phyloP scores from a whole-genome alignment of 2,888 invertebrate genomes.

The Plebejus melissa region DNA sequence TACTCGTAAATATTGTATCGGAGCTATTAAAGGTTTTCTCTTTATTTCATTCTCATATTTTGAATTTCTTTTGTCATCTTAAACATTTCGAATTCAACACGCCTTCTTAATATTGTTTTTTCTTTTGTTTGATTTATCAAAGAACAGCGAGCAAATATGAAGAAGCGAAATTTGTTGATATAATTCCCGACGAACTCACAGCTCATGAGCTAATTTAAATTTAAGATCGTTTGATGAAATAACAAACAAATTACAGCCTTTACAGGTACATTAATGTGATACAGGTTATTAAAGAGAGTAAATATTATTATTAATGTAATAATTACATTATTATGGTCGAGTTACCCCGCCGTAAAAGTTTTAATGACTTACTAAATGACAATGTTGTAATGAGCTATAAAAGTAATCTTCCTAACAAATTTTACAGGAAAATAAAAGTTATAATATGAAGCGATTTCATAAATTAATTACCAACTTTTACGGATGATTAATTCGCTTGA shows the following conservation, averaged over 20 bases:
- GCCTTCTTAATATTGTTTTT: background rate
- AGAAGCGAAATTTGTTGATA: slow-evolving; percentile 18
- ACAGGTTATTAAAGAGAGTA: background rate
- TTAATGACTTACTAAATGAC: background rate
- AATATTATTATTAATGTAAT: slow-evolving; percentile 8
- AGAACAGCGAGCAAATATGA: slow-evolving; percentile 6
- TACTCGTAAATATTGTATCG: background rate
- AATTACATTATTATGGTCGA: background rate
- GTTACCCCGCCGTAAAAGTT: background rate
- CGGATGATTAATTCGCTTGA: background rate
- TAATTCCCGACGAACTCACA: slow-evolving; percentile 17
- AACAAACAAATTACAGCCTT: slow-evolving; percentile 6
- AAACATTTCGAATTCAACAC: slow-evolving; percentile 2
- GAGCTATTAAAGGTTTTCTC: background rate
- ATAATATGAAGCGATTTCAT: background rate
- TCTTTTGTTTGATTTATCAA: slow-evolving; percentile 22
- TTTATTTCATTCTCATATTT: slow-evolving; percentile 6
- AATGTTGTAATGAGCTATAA: slow-evolving; percentile 19
- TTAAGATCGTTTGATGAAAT: slow-evolving; percentile 17
- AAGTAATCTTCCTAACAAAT: background rate
- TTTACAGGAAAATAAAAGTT: background rate
- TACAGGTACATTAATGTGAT: background rate
- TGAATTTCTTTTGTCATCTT: background rate
- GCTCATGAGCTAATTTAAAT: slow-evolving; percentile 4
- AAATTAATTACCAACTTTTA: background rate